Percentiles rank a stretch among this genome's conserved stretches.
Evolutionary conservation across 2,888 invertebrate genomes (phyloP).

Genomic region (Chloroclystis v-ata): DNA sequence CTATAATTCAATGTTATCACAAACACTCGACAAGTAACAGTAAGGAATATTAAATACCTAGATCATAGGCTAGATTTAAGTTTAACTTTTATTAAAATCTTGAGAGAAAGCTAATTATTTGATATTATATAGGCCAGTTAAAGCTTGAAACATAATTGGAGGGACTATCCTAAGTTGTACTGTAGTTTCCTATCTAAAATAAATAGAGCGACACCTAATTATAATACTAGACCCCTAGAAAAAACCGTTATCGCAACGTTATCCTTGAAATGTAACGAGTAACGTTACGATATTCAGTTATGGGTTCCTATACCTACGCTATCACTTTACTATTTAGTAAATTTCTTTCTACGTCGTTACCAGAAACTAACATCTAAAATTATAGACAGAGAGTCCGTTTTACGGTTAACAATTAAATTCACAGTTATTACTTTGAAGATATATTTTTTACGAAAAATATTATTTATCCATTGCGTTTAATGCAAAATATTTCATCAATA

Average conservation of each 20-base stretch:
- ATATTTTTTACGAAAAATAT: constrained; percentile 4
- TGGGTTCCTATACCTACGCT: no score
- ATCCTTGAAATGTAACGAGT: not conserved
- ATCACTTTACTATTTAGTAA: no score
- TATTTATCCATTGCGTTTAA: not conserved
- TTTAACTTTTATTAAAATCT: no score
- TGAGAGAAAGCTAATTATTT: no score
- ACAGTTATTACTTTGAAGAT: constrained; percentile 9
- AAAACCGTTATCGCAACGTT: constrained; percentile 2
- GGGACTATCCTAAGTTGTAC: constrained; percentile 58
- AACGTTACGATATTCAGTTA: not conserved
- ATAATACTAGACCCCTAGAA: not conserved
- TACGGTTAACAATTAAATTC: constrained; percentile 15
- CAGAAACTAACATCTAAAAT: constrained; percentile 14
- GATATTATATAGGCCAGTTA: constrained; percentile 46
- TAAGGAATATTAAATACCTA: no score
- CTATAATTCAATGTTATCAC: no score
- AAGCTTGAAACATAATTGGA: constrained; percentile 44
- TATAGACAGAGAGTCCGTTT: constrained; percentile 18
- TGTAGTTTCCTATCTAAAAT: constrained; percentile 55
- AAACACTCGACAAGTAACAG: no score
- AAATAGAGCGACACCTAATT: constrained; percentile 52
- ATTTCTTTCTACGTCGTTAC: constrained; percentile 6
- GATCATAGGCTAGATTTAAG: no score
- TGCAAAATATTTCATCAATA: not conserved